phyloP scores from a whole-genome alignment of 2,888 invertebrate species.

The Acheta domesticus region DNA sequence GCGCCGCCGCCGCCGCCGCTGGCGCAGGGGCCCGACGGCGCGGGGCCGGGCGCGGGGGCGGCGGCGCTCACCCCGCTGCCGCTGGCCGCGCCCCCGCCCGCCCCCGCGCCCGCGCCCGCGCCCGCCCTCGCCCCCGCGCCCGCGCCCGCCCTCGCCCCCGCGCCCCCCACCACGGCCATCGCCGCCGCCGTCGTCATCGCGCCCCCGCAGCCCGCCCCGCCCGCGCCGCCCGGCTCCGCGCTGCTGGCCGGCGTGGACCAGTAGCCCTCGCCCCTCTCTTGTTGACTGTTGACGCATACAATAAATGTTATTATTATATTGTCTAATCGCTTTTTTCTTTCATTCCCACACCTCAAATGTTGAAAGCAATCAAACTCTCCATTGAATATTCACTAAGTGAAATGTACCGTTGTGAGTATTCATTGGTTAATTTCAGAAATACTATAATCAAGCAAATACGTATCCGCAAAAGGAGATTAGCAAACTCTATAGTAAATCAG shows the following conservation, averaged over 20 bases:
- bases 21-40: background rate
- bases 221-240: constrained; percentile 2
- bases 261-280: background rate
- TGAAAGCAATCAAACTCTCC: background rate
- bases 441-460: too few species aligned
- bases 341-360: background rate
- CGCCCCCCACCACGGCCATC: background rate
- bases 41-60: background rate
- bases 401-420: too few species aligned
- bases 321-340: background rate
- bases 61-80: background rate
- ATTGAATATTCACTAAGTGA: too few species aligned
- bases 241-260: constrained; percentile 18
- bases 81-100: background rate
- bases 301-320: constrained; percentile 7
- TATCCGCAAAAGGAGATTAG: too few species aligned
- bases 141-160: background rate
- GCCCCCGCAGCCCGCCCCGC: background rate
- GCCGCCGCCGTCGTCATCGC: background rate
- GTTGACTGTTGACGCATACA: background rate
- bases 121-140: background rate
- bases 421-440: too few species aligned
- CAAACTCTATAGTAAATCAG: too few species aligned
- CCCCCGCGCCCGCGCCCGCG: constrained; percentile 18
- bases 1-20: too few species aligned